Conservation (phyloP, 2,888 invertebrate genomes). For the Enchytraeus crypticus region DNA sequence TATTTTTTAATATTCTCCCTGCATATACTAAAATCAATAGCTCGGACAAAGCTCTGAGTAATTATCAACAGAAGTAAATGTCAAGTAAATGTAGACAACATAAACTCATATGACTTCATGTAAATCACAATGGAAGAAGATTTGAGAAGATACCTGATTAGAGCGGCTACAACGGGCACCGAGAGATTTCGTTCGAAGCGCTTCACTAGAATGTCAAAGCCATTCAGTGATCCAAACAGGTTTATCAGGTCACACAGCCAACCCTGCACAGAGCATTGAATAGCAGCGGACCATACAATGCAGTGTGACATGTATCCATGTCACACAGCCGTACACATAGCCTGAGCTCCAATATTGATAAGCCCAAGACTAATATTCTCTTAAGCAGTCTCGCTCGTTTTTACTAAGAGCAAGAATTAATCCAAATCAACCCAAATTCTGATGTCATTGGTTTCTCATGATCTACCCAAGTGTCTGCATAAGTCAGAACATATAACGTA, state of each 20-base stretch:
- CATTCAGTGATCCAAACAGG: slow-evolving; percentile 79
- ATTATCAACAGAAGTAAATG: not conserved
- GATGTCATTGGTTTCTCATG: too few species aligned
- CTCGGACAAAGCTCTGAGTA: not conserved
- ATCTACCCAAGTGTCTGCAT: too few species aligned
- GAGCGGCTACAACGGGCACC: slow-evolving; percentile 68
- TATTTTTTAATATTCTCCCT: too few species aligned
- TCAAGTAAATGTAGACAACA: too few species aligned
- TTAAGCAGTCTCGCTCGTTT: too few species aligned
- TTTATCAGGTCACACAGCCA: slow-evolving; percentile 95
- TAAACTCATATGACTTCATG: too few species aligned
- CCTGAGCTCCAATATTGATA: too few species aligned
- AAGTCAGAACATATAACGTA: too few species aligned
- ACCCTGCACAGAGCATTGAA: slow-evolving; percentile 60
- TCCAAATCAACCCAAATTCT: too few species aligned
- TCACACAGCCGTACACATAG: too few species aligned
- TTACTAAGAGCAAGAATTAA: too few species aligned
- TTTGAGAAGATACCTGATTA: slow-evolving; percentile 55
- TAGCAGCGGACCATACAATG: slow-evolving; percentile 61
- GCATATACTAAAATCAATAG: not conserved
- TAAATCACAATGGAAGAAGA: not conserved
- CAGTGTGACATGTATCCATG: not conserved
- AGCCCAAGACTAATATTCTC: too few species aligned
- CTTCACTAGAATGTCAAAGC: slow-evolving; percentile 64
- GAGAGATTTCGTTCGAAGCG: slow-evolving; percentile 57